Base-by-base conservation (phyloP, 2,797 vertebrate genomes). In the Miichthys miiuy region DNA sequence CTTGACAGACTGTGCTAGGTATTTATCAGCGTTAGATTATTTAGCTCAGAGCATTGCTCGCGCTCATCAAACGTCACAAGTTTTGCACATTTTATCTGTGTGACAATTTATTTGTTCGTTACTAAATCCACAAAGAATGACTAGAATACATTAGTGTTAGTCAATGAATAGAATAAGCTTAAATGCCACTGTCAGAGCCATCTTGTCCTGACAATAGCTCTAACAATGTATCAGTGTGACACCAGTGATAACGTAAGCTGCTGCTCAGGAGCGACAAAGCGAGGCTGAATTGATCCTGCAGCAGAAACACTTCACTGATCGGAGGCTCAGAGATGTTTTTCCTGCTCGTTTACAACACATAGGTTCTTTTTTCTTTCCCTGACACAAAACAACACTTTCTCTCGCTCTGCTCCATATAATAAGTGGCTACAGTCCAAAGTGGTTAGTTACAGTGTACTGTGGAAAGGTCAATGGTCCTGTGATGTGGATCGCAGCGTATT, bases 391-490 rank as follows among this genome's bases (percentile, higher is more conserved):
- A 82, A 72, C 81, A 80, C 78, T 84, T 74, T 80, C 58, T 72
- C 68, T 68, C 3, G 23, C 81, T 62, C 47, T 34, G 73, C 65
- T 71, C 60, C 58, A 30, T 77, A 69, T 80, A 84, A 89, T 82
- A 82, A 84, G 90, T 51, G 69, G 76, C 81, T 70, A 30, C 58
- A 25, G 87, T 85, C 75, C 78, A 88, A 79, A 87, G 79, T 82
- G 84, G 85, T 88, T 87, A 81, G 90, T 84, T 89, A 86, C 63
- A 86, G 80, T 79, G 83, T 44, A 18, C 80, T 61, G 79, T 47
- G 76, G 75, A 91, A 91, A 91, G 87, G 89, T 89, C 91, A 90
- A 20, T 25, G 76, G 80, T 72, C 80, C 63, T 77, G 71, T 79
- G 85, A 81, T 74, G 86, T 84, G 64, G 52, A 85, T 66, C 51